Evolutionary conservation across 53 echinoderm and acorn worm species (phyloP).

Genomic region (Luidia sarsii): DNA sequence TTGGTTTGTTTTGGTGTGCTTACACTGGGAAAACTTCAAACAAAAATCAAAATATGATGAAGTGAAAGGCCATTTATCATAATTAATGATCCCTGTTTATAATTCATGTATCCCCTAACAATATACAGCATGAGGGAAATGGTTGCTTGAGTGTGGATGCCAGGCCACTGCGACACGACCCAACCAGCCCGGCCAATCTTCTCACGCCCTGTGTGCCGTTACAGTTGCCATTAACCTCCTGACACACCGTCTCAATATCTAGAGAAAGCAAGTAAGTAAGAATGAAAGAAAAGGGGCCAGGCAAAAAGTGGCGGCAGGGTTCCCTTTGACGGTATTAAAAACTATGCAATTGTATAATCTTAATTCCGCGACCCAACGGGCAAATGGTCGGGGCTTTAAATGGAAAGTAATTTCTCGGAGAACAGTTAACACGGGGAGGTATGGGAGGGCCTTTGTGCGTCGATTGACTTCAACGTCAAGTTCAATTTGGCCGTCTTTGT

Average conservation of each 20-base stretch:
- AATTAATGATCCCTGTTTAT: too few species aligned
- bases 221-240: slow-evolving; percentile 57
- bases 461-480: slow-evolving; percentile 55
- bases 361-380: slow-evolving; percentile 54
- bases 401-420: slow-evolving; percentile 52
- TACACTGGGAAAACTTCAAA: too few species aligned
- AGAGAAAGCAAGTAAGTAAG: slow-evolving; percentile 1
- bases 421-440: slow-evolving; percentile 54
- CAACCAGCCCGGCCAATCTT: slow-evolving; percentile 29
- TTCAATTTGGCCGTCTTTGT: slow-evolving; percentile 53
- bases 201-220: slow-evolving; percentile 26
- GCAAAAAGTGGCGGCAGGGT: slow-evolving; percentile 9
- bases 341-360: slow-evolving; percentile 62
- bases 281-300: neutral
- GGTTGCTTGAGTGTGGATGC: too few species aligned
- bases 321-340: slow-evolving; percentile 55
- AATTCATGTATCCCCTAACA: too few species aligned
- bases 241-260: slow-evolving; percentile 11
- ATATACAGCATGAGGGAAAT: too few species aligned
- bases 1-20: too few species aligned
- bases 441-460: slow-evolving; percentile 51
- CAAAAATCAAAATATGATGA: too few species aligned
- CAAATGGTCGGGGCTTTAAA: slow-evolving; percentile 11
- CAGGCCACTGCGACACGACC: slow-evolving; percentile 1
- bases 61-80: too few species aligned